Evolutionary conservation across 2,797 vertebrate genomes (phyloP).

Genomic region (Argentina silus): DNA sequence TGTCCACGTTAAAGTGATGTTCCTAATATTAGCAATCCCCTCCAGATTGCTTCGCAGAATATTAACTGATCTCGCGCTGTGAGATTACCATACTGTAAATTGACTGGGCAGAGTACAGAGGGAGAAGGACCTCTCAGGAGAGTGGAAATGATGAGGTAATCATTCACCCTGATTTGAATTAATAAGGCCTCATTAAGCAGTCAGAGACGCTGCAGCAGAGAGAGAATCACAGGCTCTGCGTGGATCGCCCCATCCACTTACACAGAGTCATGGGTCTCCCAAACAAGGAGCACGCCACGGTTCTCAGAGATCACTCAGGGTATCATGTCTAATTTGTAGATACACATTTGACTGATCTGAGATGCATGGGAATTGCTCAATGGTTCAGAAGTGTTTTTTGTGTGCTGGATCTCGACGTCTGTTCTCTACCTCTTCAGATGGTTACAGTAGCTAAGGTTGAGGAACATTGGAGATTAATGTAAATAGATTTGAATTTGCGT

Average conservation of each 20-base stretch:
- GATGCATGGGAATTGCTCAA: constrained; percentile 31
- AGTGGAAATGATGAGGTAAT: constrained; percentile 77
- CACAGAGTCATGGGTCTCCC: background rate
- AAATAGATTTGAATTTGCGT: too few relatives aligned
- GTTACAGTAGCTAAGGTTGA: too few relatives aligned
- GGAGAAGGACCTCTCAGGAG: constrained; percentile 65
- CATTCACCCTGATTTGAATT: constrained; percentile 81
- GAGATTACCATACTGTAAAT: constrained; percentile 56
- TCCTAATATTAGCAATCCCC: constrained; percentile 16
- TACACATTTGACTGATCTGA: constrained; percentile 35
- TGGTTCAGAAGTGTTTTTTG: background rate
- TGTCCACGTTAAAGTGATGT: constrained; percentile 44
- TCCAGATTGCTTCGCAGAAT: constrained; percentile 27
- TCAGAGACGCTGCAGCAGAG: constrained; percentile 61
- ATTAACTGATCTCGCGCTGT: constrained; percentile 42
- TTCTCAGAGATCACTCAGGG: constrained; percentile 46
- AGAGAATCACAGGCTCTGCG: constrained; percentile 54
- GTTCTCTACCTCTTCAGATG: too few relatives aligned
- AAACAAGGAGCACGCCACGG: constrained; percentile 28
- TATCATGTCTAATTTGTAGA: constrained; percentile 39
- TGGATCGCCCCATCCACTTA: constrained; percentile 60
- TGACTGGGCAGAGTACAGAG: constrained; percentile 59
- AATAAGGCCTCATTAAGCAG: constrained; percentile 78
- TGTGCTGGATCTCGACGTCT: constrained; percentile 1
- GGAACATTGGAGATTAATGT: too few relatives aligned